phyloP scores from a whole-genome alignment of 1,140 invertebrate species.

The Andricus grossulariae region DNA sequence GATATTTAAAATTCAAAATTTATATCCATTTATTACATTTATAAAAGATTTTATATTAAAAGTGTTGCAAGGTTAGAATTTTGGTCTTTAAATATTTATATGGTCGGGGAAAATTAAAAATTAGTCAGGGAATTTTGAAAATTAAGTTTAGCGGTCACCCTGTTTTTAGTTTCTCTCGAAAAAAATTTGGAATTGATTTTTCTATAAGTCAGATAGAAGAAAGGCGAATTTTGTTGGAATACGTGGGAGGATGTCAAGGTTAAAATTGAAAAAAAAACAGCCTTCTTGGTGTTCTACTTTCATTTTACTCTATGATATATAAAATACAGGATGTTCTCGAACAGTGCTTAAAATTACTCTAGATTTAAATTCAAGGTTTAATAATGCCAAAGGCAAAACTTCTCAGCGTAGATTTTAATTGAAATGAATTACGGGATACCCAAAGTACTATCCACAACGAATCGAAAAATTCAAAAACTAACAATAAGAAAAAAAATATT shows the following conservation, averaged over 20 bases:
- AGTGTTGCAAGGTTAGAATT: too few species aligned
- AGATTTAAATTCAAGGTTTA: background rate
- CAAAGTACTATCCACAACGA: background rate
- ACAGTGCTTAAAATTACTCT: background rate
- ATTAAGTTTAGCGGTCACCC: too few species aligned
- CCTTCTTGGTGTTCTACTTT: slow-evolving; percentile 4
- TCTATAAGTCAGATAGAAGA: background rate
- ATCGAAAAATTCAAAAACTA: background rate
- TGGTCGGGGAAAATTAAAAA: too few species aligned
- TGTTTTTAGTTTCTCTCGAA: too few species aligned
- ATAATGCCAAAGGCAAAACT: background rate
- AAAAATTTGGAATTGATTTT: too few species aligned
- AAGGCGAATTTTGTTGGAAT: background rate
- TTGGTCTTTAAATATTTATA: too few species aligned
- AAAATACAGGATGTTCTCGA: background rate
- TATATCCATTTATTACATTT: too few species aligned
- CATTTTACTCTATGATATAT: background rate
- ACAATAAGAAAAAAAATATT: background rate
- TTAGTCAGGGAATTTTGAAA: too few species aligned
- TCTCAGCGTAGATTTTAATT: background rate
- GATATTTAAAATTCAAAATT: too few species aligned
- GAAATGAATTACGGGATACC: background rate
- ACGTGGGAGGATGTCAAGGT: background rate
- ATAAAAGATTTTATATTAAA: too few species aligned
- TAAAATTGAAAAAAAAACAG: background rate